phyloP scores from a whole-genome alignment of 2,888 invertebrate species.

The Microctonus hyperodae region DNA sequence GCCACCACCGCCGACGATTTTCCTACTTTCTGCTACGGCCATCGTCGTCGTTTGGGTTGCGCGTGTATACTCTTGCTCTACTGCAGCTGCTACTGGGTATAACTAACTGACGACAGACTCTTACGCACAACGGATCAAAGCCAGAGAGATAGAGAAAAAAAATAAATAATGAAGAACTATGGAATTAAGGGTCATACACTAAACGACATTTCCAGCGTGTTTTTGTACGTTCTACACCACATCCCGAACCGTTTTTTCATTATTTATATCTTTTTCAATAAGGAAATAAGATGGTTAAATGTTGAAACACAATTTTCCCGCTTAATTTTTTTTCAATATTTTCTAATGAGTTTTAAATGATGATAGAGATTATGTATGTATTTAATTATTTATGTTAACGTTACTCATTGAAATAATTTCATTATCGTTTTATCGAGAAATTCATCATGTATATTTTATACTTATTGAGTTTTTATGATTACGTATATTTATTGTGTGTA shows the following conservation, averaged over 20 bases:
- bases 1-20: conserved; percentile 65
- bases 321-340: too few relatives aligned
- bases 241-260: not conserved
- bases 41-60: not conserved
- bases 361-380: too few relatives aligned
- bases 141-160: not conserved
- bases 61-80: conserved; percentile 24
- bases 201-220: not conserved
- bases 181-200: not conserved
- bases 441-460: too few relatives aligned
- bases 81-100: not conserved
- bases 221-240: not conserved
- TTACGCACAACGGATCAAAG: not conserved
- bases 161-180: not conserved
- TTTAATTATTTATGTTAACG: too few relatives aligned
- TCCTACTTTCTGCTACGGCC: conserved; percentile 38
- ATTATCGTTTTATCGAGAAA: too few relatives aligned
- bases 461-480: too few relatives aligned
- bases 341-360: too few relatives aligned
- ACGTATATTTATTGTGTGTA: not conserved
- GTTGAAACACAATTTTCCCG: too few relatives aligned
- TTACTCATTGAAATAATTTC: too few relatives aligned
- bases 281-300: not conserved
- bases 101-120: conserved; percentile 2
- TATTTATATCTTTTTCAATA: not conserved